Conservation (phyloP, 2,113 vertebrate genomes). For the Corythornis cristatus region DNA sequence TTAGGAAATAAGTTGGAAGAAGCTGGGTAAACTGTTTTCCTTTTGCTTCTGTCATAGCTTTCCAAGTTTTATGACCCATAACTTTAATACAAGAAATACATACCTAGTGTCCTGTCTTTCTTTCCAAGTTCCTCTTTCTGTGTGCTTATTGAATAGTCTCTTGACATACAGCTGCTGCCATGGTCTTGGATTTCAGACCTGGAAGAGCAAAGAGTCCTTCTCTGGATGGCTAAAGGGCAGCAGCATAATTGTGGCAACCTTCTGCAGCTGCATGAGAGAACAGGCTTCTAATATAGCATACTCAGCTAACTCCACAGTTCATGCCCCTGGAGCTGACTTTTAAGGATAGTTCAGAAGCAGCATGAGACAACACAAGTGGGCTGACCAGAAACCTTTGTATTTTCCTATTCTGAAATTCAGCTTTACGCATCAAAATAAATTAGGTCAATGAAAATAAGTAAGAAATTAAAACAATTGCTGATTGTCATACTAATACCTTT, state of each 20-base stretch:
- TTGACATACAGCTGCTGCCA: not conserved
- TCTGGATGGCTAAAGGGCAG: not conserved
- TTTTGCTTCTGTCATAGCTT: not conserved
- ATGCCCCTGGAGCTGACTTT: not conserved
- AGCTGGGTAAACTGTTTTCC: not conserved
- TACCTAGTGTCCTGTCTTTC: not conserved
- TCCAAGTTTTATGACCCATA: not conserved
- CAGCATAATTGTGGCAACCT: not conserved
- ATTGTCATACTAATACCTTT: not conserved
- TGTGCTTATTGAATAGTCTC: not conserved
- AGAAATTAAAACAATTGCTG: not conserved
- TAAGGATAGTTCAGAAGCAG: not conserved
- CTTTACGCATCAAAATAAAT: conserved; percentile 10
- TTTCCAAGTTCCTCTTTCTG: not conserved
- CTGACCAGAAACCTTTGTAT: not conserved
- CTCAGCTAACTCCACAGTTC: not conserved
- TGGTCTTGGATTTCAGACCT: not conserved
- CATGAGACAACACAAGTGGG: not conserved
- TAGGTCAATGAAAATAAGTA: not conserved
- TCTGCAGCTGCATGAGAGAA: not conserved
- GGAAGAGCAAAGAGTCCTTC: not conserved
- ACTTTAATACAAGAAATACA: not conserved
- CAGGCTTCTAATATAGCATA: not conserved
- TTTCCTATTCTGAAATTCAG: not conserved
- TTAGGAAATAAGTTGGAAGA: not conserved